phyloP scores from a whole-genome alignment of 2,888 invertebrate species.

The Stegophylla sp. region DNA sequence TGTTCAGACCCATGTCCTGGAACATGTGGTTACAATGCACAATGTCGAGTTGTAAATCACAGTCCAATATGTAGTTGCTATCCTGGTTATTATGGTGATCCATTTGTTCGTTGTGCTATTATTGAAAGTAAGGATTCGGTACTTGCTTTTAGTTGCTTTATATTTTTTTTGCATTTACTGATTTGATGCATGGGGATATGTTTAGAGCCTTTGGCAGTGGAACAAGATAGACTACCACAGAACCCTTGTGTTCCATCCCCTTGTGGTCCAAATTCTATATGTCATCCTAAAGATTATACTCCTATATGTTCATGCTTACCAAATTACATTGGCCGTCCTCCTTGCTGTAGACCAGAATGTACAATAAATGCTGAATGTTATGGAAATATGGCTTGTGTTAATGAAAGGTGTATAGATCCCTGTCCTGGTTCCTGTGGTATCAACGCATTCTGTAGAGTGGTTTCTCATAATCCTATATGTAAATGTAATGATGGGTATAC shows the following conservation, averaged over 20 bases:
- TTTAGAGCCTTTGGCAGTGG: conserved; percentile 61
- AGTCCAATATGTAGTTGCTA: conserved; percentile 79
- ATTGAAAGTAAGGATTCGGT: conserved; percentile 63
- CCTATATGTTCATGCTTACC: conserved; percentile 69
- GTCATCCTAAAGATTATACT: conserved; percentile 64
- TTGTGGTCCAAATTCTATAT: conserved; percentile 70
- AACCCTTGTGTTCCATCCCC: conserved; percentile 81
- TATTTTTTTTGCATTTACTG: conserved; percentile 30
- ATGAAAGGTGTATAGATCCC: conserved; percentile 70
- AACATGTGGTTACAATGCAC: conserved; percentile 76
- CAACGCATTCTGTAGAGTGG: conserved; percentile 71
- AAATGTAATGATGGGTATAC: conserved; percentile 68
- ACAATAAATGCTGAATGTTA: conserved; percentile 69
- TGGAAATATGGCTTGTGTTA: conserved; percentile 68
- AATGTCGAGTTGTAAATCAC: conserved; percentile 78
- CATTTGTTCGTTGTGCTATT: conserved; percentile 73
- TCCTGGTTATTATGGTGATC: conserved; percentile 75
- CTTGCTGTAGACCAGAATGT: conserved; percentile 74
- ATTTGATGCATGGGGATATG: conserved; percentile 60
- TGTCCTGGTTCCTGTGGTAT: conserved; percentile 75
- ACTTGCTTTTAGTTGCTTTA: conserved; percentile 51
- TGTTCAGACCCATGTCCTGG: conserved; percentile 78
- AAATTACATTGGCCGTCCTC: conserved; percentile 71
- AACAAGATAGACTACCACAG: conserved; percentile 63
- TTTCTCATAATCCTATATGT: conserved; percentile 68